Evolutionary conservation across 2,888 invertebrate genomes (phyloP), one percentile per base, ranked within the genome.

Genomic region (Dendrolimus pini): DNA sequence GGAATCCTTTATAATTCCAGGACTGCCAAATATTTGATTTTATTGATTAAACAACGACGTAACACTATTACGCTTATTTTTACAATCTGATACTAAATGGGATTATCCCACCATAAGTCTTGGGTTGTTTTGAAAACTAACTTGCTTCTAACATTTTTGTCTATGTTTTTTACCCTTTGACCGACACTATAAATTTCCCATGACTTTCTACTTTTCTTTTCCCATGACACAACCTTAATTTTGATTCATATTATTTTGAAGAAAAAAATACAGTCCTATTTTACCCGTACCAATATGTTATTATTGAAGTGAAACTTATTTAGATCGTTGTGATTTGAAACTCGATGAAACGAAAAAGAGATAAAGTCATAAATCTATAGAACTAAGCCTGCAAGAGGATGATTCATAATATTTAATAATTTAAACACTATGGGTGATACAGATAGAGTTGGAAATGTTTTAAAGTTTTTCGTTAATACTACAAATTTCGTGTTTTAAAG

Each of bases 81-180:
- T 74, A 71, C 70, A 70, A 68, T 66, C 66, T 65, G 67, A 73
- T 71, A 70, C 72, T 71, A 63, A 59, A 67, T n/a, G n/a, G 65
- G 70, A 71, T 72, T 75, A 76, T 78, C 77, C 72, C 69, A 61
- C 69, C 60, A 77, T 77, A 78, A 78, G 78, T 80, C 74, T 72
- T 56, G 73, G 77, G 75, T 73, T 75, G 63, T 62, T 63, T 64
- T 66, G 72, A 71, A 72, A 78, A 80, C 77, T 78, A 79, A 74
- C 73, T 69, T 63, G 61, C 70, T 65, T 70, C 75, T 78, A 77
- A 77, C 74, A 72, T 78, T 79, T 78, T 80, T 79, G 80, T 80
- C 72, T 76, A 65, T 68, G 63, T 66, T 68, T 67, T 68, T 71
- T 65, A 64, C 72, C 70, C 70, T 70, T 72, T 65, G 62, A 64